These are phyloP conservation scores for Pseudomyrmex cubaensis DNA, from an alignment of 1,140 invertebrate genomes.

Conservation along the genomic window DNA sequence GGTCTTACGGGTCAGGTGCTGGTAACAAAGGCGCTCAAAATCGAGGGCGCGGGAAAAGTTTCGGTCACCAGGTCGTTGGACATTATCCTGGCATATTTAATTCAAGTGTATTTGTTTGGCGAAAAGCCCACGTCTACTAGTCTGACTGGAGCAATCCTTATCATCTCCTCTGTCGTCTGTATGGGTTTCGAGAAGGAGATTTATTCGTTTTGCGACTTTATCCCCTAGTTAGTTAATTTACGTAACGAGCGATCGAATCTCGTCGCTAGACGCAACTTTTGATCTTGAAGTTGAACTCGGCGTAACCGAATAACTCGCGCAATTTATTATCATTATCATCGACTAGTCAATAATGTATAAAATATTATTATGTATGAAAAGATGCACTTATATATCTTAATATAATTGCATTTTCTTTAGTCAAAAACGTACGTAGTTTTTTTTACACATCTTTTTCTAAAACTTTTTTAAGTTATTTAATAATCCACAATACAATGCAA, in stretches of 20 bases:
- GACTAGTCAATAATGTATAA: too few relatives aligned
- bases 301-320: too few relatives aligned
- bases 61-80: constrained; percentile 86
- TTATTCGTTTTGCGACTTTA: constrained; percentile 82
- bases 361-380: too few relatives aligned
- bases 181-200: constrained; percentile 86
- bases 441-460: too few relatives aligned
- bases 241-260: constrained; percentile 7
- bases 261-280: neutral
- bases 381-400: too few relatives aligned
- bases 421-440: too few relatives aligned
- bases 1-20: constrained; percentile 84
- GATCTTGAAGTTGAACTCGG: neutral
- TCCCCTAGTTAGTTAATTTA: constrained; percentile 73
- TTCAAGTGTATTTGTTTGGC: constrained; percentile 85
- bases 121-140: constrained; percentile 84
- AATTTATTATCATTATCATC: too few relatives aligned
- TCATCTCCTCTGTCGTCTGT: constrained; percentile 84
- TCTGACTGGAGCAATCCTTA: constrained; percentile 82
- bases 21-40: constrained; percentile 84
- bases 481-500: too few relatives aligned
- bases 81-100: constrained; percentile 85
- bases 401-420: too few relatives aligned
- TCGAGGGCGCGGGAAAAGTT: constrained; percentile 86
- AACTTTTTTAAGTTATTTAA: too few relatives aligned